These are phyloP conservation scores for Taeniopygia guttata DNA, from an alignment of 2,797 vertebrate species.

Conservation along the genomic window DNA sequence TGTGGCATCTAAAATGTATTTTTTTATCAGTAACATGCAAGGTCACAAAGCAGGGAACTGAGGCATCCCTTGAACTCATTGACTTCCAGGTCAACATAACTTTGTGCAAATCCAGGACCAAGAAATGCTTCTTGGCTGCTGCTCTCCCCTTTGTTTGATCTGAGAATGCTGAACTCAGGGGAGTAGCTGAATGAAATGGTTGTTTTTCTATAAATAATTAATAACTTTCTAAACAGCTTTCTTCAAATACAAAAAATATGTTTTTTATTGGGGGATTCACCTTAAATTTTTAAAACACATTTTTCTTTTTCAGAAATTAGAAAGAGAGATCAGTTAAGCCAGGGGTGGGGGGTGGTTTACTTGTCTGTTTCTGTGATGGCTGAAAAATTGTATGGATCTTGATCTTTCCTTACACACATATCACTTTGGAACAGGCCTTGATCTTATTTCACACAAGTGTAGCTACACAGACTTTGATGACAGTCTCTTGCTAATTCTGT, in stretches of 20 bases:
- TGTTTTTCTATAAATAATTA: constrained; percentile 42
- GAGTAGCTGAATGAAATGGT: background rate
- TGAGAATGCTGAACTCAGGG: background rate
- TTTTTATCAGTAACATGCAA: background rate
- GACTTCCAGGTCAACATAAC: background rate
- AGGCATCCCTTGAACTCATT: background rate
- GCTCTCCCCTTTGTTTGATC: background rate
- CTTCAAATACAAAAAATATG: background rate
- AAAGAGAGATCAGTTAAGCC: background rate
- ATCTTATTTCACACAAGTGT: constrained; percentile 39
- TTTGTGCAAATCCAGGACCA: background rate
- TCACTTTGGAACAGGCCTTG: constrained; percentile 28
- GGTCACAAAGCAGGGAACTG: background rate
- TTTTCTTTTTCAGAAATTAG: background rate
- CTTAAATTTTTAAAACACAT: constrained; percentile 14
- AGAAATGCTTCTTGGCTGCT: background rate
- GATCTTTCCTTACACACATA: constrained; percentile 6
- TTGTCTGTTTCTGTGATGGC: constrained; percentile 6
- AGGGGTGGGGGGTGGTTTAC: background rate
- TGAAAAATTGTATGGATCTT: constrained; percentile 16
- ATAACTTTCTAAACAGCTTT: constrained; percentile 23
- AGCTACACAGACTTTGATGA: constrained; percentile 20
- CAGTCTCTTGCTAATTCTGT: constrained; percentile 48
- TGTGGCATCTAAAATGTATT: background rate
- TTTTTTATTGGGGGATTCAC: background rate